Evolutionary conservation across 2,888 invertebrate species (phyloP), one percentile per base, ranked within the genome.

Genomic region (Drosophila prostipennis): DNA sequence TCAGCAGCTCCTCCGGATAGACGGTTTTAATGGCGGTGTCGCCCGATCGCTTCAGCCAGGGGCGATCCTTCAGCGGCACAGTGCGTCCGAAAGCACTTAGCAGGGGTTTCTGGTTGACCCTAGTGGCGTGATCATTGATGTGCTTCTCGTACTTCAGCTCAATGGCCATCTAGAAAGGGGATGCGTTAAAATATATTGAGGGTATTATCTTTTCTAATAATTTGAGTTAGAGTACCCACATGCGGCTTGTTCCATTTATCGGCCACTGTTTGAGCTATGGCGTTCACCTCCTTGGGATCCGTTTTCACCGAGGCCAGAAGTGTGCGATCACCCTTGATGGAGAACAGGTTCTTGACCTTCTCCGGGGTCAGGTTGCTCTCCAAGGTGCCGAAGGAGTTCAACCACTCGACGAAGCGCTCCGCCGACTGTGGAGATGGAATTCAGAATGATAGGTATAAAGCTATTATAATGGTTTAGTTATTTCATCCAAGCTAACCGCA

Each of bases 21-120:
- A 90, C 84, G 6, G 90, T 90, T 34, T 87, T 81, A n/a, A 91
- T 89, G n/a, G 77, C 74, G 1, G 75, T 78, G 55, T 89, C 89
- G 5, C 73, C 72, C 2, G 86, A 76, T 0, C 82, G 59, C 11
- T 88, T 89, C 6, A 80, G 36, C 89, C 90, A 90, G 3, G 89
- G 85, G 3, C 90, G 80, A 2, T 90, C 80, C 16, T 87, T 85
- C 0, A 86, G 70, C 0, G 92, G 91, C 16, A 92, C 89, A 2
- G 91, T 90, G 29, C 89, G 78, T 0, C 92, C 92, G 79, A 92
- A 92, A 16, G 91, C 91, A 10, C 91, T 90, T 0, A 83, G 80
- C 2, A 79, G 51, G 2, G 85, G 71, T 34, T 86, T 80, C 23
- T 85, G 65, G 1, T 78, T 69, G 0, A 75, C 65, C 3, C 77